phyloP scores from a whole-genome alignment of 2,113 vertebrate genomes.

The Nestor notabilis region DNA sequence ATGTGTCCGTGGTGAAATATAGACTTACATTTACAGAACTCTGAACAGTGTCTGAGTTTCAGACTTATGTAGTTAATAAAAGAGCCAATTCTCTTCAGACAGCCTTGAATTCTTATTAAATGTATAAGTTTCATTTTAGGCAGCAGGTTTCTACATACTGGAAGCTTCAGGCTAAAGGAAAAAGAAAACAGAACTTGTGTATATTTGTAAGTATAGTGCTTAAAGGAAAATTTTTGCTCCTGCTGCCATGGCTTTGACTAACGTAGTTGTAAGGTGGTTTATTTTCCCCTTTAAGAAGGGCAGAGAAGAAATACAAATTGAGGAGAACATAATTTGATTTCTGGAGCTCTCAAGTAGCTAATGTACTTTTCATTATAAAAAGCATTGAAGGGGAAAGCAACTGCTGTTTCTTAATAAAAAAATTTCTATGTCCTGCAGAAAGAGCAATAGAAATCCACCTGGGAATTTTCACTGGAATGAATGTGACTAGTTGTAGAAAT shows the following conservation, averaged over 20 bases:
- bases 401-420: not conserved
- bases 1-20: slow-evolving; percentile 35
- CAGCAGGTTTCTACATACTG: slow-evolving; percentile 12
- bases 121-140: slow-evolving; percentile 46
- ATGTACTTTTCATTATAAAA: not conserved
- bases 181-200: not conserved
- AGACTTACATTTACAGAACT: slow-evolving; percentile 29
- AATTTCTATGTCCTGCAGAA: not conserved
- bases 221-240: not conserved
- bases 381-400: not conserved
- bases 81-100: slow-evolving; percentile 46
- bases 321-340: not conserved
- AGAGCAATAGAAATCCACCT: not conserved
- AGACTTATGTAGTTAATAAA: slow-evolving; percentile 68
- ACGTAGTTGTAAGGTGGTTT: not conserved
- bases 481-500: not conserved
- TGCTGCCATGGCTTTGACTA: not conserved
- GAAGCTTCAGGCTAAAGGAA: slow-evolving; percentile 14
- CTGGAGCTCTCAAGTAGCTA: not conserved
- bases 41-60: slow-evolving; percentile 46
- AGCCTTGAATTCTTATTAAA: slow-evolving; percentile 55
- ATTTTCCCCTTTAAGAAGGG: not conserved
- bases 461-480: not conserved
- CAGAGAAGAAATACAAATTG: not conserved
- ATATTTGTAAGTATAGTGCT: not conserved